Evolutionary conservation across 2,113 vertebrate genomes (phyloP), one percentile per base, ranked within the genome.

Genomic region (Furnarius figulus): DNA sequence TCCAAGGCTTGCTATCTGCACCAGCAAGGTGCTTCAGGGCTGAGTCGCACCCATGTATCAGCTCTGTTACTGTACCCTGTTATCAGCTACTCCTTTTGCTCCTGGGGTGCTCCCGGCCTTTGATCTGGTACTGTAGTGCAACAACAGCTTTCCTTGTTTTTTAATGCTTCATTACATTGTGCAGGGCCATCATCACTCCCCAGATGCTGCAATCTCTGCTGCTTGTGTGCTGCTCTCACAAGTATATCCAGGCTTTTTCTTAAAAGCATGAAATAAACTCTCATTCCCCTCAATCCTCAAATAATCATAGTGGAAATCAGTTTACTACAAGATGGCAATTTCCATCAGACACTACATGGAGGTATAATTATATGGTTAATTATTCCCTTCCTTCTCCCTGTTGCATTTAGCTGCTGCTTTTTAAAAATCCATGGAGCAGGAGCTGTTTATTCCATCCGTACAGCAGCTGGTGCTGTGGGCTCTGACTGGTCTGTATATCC

Each of bases 21-120:
- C 67, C 82, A 72, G 77, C 46, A 42, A 86, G 66, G 83, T 65
- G 85, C 79, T 92, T 37, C 72, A 46, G 85, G 95, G 80, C 88
- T 72, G 68, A 81, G 80, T 88, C 9, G 5, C 82, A 84, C 78
- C 72, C 67, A 14, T 42, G 77, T 53, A 82, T 17, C 82, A 83
- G 82, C 50, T 49, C 59, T 83, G 56, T 28, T 88, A 8, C 61
- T 67, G 61, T 20, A 66, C 68, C 10, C 53, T 80, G 9, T 86
- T 96, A 95, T 87, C 93, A 93, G 76, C 72, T 53, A 1, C 25
- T 81, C 61, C 72, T 95, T 81, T 91, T 44, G 49, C 91, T 95
- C 73, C 84, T 75, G 6, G 68, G 68, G 76, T 92, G 73, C 73
- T 96, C 76, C 76, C 10, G 31, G 89, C 56, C 91, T 96, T 95